These are phyloP conservation scores for Garrulus glandarius DNA, from an alignment of 2,797 vertebrate species.

Conservation along the genomic window DNA sequence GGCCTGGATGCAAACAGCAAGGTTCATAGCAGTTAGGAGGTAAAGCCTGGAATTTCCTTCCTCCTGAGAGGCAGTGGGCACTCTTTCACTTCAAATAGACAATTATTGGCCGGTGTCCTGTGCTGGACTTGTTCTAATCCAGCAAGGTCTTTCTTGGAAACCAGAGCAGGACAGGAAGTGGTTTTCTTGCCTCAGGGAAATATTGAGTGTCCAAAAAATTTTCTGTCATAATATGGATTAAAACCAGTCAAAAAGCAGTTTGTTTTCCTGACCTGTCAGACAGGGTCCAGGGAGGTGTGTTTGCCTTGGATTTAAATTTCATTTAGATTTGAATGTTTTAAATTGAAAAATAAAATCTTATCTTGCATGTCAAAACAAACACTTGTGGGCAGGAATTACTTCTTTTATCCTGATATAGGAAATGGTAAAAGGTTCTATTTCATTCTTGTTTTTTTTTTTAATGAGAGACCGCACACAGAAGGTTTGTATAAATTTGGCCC, in stretches of 20 bases:
- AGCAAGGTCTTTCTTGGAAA: not conserved
- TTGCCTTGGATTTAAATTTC: not conserved
- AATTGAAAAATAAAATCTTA: not conserved
- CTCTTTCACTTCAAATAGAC: not conserved
- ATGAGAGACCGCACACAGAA: not conserved
- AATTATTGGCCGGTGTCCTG: not conserved
- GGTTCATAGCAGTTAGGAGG: not conserved
- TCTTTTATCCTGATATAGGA: not conserved
- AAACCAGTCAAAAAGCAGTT: not conserved
- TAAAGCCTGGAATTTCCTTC: not conserved
- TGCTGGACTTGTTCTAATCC: not conserved
- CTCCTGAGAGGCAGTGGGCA: not conserved
- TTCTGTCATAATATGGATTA: not conserved
- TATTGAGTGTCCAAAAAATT: not conserved
- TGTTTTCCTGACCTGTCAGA: not conserved
- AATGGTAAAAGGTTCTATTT: not conserved
- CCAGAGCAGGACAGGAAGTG: not conserved
- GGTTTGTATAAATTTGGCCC: not conserved
- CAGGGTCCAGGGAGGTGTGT: not conserved
- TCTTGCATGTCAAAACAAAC: not conserved
- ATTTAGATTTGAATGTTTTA: not conserved
- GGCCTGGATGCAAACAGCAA: not conserved
- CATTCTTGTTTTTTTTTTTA: accelerated
- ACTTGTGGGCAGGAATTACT: not conserved
- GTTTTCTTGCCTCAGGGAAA: not conserved